Base-by-base conservation (phyloP, 1,140 invertebrate genomes). In the Papilio polytes region DNA sequence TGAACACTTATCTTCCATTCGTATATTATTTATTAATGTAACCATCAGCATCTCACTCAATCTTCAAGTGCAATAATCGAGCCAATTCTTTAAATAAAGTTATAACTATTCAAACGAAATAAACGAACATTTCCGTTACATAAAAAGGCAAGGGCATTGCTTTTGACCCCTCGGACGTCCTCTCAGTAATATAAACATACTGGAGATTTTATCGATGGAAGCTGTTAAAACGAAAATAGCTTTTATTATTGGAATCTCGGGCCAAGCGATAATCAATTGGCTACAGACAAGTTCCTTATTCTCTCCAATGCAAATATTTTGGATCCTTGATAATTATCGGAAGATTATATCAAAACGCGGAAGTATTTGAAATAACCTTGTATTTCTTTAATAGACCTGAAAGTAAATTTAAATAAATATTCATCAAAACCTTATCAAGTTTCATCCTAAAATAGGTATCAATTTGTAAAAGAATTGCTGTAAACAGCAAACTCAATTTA, bases 211-310 rank as follows among this genome's bases (percentile, higher is more conserved):
- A 63, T 63, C 53, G 56, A 63, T 63, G 77, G 77, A 78, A 63
- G 77, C 20, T 63, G 77, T 63, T 78, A 78, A 78, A 66, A 63
- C 77, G 53, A 66, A 78, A 78, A 78, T 78, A 78, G 77, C 77
- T 44, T 78, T 78, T 78, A 78, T 78, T 78, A 63, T 36, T 63
- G 77, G n/a, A 66, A 78, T 66, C 77, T 44, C 56, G 41, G 18
- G 77, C 77, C 77, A 78, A 78, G 56, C 77, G 31, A 63, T 70
- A 70, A 70, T 44, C 31, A 63, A 78, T 78, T 63, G 56, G 56
- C 56, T 31, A n/a, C 41, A 4, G 31, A 20, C 36, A 36, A 63
- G 77, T 63, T 78, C 77, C 77, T 63, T 63, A 78, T 63, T 78
- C 51, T 44, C 31, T n/a, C 77, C 56, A 66, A 78, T 78, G 77